Base-by-base conservation (phyloP, 2,113 vertebrate genomes). In the Apteryx mantelli region DNA sequence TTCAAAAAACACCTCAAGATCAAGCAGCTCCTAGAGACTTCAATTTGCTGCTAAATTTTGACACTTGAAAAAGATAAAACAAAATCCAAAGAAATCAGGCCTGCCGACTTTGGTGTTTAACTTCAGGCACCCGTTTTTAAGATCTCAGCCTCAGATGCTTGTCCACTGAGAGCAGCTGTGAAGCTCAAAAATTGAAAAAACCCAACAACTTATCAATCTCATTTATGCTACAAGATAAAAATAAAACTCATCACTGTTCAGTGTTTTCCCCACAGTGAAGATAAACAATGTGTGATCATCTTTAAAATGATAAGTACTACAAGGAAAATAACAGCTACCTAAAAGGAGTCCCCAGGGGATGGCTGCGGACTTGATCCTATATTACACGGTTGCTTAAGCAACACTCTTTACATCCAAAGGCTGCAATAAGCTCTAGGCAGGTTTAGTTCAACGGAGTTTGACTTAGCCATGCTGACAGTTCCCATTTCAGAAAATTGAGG, bases 311-410 rank as follows among this genome's bases (percentile, higher is more conserved):
- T 92, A 92, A 95, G 76, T 44, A 76, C 74, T 56, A 61, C 44
- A 38, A 55, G 82, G 82, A 17, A n/a, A 76, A 48, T 17, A 93
- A 26, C 78, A 94, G 86, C 78, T 80, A 50, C 89, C 92, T 66
- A 71, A 80, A 65, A 89, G 92, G 82, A 92, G 86, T 34, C 73
- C 68, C 79, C 2, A 1, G 78, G 82, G 86, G 42, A 26, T 4
- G 77, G 89, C 61, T 75, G 73, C 2, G 69, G 68, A 92, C 80
- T 92, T 76, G 89, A 95, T 89, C 78, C 44, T 14, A 1, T 22
- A 87, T 94, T 90, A 92, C 82, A 92, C 18, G 73, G 95, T 73
- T 81, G 86, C 92, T 94, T 95, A 87, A 94, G 92, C 86, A 95
- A 70, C 11, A 6, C 66, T 89, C 68, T 46, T 69, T 53, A 30